These are phyloP conservation scores for Heloderma charlesbogerti DNA, from an alignment of 2,113 vertebrate species.

Conservation along the genomic window DNA sequence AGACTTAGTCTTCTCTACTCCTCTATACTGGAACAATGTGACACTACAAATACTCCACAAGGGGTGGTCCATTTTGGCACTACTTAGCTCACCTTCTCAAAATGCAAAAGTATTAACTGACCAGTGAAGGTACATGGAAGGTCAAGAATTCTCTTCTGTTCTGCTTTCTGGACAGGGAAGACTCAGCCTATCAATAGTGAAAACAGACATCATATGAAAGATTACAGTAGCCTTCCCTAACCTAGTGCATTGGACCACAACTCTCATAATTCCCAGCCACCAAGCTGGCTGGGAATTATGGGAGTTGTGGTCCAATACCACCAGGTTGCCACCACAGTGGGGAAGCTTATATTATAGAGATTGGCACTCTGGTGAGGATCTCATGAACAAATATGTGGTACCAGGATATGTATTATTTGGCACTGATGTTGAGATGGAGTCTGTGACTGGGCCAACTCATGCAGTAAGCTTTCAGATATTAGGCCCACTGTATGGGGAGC, in stretches of 20 bases:
- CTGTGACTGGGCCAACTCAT: neutral
- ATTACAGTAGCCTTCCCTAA: no score
- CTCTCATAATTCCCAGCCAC: no score
- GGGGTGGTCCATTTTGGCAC: neutral
- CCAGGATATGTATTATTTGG: neutral
- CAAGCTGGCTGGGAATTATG: neutral
- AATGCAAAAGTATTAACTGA: neutral
- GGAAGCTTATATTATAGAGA: neutral
- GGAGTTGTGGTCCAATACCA: no score
- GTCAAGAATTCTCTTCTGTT: neutral
- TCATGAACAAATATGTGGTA: neutral
- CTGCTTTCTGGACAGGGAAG: neutral
- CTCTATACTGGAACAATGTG: neutral
- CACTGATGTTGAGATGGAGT: neutral
- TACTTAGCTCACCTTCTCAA: neutral
- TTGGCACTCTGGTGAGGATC: neutral
- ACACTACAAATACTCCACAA: neutral
- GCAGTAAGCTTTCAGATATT: neutral
- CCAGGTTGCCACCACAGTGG: no score
- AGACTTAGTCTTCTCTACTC: neutral
- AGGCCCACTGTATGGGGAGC: neutral
- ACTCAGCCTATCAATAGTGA: neutral
- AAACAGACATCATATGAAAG: neutral
- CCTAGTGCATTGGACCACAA: no score
- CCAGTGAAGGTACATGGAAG: no score